Conservation (phyloP, 2,797 vertebrate genomes). For the Syngnathus acus region DNA sequence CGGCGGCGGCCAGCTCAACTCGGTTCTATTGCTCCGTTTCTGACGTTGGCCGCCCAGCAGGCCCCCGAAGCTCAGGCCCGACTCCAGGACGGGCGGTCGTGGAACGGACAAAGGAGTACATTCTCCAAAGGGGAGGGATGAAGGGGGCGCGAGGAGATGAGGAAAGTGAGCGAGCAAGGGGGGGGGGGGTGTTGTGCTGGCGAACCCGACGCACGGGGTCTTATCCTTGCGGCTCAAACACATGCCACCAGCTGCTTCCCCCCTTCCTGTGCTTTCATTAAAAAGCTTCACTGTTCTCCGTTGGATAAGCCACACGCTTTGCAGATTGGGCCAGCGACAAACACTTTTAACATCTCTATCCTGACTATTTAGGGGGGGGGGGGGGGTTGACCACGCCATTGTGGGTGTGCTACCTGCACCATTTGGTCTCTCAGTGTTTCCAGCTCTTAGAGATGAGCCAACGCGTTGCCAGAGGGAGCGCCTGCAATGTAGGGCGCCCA, state of each 20-base stretch:
- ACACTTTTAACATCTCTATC: conserved; percentile 27
- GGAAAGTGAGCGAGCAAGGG: conserved; percentile 28
- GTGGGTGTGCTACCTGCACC: conserved; percentile 42
- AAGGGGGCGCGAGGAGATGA: conserved; percentile 46
- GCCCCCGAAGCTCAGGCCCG: conserved; percentile 56
- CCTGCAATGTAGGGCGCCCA: conserved; percentile 78
- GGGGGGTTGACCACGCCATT: conserved; percentile 8
- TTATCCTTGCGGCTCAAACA: conserved; percentile 77
- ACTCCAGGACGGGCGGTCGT: conserved; percentile 65
- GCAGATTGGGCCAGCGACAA: conserved; percentile 58
- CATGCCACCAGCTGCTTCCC: conserved; percentile 79
- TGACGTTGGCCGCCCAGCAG: conserved; percentile 56
- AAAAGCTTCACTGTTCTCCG: conserved; percentile 65
- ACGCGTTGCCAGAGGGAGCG: conserved; percentile 73
- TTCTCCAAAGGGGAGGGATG: conserved; percentile 56
- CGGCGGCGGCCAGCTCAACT: conserved; percentile 48
- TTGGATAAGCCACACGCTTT: conserved; percentile 64
- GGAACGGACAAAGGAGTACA: conserved; percentile 74
- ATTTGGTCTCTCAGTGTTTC: conserved; percentile 62
- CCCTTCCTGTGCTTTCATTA: conserved; percentile 79
- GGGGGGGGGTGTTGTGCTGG: conserved; percentile 32
- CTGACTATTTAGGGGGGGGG: conserved; percentile 13
- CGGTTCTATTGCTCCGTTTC: conserved; percentile 58
- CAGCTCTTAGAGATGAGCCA: conserved; percentile 68
- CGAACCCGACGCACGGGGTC: conserved; percentile 63